Base-by-base conservation (phyloP, 2,113 vertebrate species). In the Suncus etruscus region DNA sequence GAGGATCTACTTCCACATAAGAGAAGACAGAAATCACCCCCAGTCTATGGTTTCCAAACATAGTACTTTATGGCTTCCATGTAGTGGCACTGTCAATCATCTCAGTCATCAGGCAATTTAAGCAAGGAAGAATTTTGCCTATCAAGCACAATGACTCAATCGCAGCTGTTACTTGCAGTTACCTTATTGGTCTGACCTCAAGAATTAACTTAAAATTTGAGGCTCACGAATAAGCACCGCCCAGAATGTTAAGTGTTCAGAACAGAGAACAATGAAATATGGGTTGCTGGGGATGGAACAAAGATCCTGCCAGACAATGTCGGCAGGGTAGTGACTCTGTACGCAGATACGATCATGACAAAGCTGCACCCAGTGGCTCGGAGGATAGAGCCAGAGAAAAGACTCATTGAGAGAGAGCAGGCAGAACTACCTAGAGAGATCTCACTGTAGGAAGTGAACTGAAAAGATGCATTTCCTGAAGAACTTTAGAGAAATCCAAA, bases 401-500 rank as follows among this genome's bases (percentile, higher is more conserved):
- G 12, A 45, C 18, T 39, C 70, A 91, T 72, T 72, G 83, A 95
- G 92, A 66, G 83, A 95, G 92, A 66, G 83, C 25, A 76, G 58
- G 66, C n/a, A 85, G 8, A 93, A 11, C 10, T 61, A 75, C 1
- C 83, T 47, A 85, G 1, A 86, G 5, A 89, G 93, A 65, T 32
- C 20, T 75, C 68, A 95, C 63, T 70, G 20, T 22, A 92, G 45
- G 50, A 96, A 91, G 92, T 72, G 10, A 89, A 39, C 69, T 83
- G 66, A 90, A 75, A 81, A 61, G 14, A 93, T 83, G 24, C 15
- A 86, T 73, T 92, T 94, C 91, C 86, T 93, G 24, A 90, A 95
- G 63, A 90, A 69, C 29, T 69, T 65, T 29, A 58, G 74, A 85
- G 39, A 94, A 91, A 84, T 74, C 69, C 39, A 81, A 84, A 11